Evolutionary conservation across 2,113 vertebrate species (phyloP).

Genomic region (Eubucco bourcierii): DNA sequence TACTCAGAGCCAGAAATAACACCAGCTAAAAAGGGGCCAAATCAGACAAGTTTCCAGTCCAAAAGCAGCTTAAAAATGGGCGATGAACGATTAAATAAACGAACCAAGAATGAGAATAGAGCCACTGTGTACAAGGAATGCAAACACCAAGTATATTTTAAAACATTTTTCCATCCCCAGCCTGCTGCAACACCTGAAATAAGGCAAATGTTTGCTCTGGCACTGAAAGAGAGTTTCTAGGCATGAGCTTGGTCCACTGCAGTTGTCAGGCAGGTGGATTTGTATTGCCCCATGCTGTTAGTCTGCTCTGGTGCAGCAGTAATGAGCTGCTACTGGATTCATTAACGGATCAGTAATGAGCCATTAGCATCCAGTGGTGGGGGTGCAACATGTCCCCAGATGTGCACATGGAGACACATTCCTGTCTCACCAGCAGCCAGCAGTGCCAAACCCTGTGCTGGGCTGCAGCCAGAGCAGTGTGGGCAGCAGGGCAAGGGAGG

Average conservation of each 20-base stretch:
- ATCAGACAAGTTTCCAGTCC: slow-evolving; percentile 26
- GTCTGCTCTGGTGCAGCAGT: background rate
- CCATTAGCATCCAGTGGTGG: background rate
- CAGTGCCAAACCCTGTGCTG: too few species aligned
- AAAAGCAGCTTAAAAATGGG: slow-evolving; percentile 57
- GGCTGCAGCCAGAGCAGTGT: too few species aligned
- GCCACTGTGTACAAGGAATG: slow-evolving; percentile 66
- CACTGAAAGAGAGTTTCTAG: background rate
- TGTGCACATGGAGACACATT: background rate
- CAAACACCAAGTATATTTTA: slow-evolving; percentile 77
- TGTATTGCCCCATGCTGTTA: background rate
- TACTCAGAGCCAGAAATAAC: slow-evolving; percentile 39
- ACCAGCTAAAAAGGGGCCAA: background rate
- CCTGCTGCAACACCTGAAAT: slow-evolving; percentile 53
- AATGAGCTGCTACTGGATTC: background rate
- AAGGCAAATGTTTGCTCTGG: slow-evolving; percentile 22
- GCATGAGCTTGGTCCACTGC: background rate
- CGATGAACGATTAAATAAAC: slow-evolving; percentile 57
- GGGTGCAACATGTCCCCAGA: background rate
- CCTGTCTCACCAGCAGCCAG: background rate
- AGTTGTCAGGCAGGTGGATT: background rate
- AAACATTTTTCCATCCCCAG: slow-evolving; percentile 72
- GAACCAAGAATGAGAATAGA: slow-evolving; percentile 57
- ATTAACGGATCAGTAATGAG: background rate
- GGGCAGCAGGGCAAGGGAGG: too few species aligned